Percentiles rank a stretch among this genome's conserved stretches.
These are phyloP conservation scores for Aphelocoma californica DNA, from an alignment of 2,797 vertebrate genomes.

Conservation along the genomic window DNA sequence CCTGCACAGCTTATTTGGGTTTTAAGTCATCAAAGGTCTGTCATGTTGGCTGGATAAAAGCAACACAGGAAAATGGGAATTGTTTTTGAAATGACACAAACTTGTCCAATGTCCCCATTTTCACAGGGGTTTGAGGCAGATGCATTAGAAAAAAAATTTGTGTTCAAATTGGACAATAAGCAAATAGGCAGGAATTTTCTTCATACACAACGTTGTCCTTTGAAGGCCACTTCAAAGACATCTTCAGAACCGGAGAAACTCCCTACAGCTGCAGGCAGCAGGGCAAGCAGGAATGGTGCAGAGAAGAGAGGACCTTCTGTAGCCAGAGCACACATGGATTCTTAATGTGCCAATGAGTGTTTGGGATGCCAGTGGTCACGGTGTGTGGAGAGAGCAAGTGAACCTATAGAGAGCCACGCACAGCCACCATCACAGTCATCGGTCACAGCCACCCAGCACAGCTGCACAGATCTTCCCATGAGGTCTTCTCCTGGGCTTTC, in stretches of 20 bases:
- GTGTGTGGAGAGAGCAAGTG: not conserved
- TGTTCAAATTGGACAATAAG: not conserved
- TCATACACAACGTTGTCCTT: not conserved
- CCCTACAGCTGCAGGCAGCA: not conserved
- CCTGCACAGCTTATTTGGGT: not conserved
- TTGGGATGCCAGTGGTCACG: not conserved
- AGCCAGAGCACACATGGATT: not conserved
- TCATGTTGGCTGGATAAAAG: not conserved
- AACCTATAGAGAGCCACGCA: not conserved
- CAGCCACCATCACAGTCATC: not conserved
- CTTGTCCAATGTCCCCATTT: not conserved
- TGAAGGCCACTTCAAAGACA: not conserved
- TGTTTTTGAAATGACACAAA: not conserved
- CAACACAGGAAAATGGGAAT: not conserved
- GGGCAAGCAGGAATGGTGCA: not conserved
- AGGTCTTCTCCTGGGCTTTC: not conserved
- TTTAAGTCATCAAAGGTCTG: not conserved
- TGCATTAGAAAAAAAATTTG: not conserved
- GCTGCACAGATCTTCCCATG: not conserved
- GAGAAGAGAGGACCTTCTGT: not conserved
- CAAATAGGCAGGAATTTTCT: not conserved
- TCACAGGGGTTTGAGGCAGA: not conserved
- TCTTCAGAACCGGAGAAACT: not conserved
- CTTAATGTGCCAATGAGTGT: not conserved
- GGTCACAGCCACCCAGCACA: not conserved